These are phyloP conservation scores for Rotaria socialis DNA, from an alignment of 2,888 invertebrate species.

Conservation along the genomic window DNA sequence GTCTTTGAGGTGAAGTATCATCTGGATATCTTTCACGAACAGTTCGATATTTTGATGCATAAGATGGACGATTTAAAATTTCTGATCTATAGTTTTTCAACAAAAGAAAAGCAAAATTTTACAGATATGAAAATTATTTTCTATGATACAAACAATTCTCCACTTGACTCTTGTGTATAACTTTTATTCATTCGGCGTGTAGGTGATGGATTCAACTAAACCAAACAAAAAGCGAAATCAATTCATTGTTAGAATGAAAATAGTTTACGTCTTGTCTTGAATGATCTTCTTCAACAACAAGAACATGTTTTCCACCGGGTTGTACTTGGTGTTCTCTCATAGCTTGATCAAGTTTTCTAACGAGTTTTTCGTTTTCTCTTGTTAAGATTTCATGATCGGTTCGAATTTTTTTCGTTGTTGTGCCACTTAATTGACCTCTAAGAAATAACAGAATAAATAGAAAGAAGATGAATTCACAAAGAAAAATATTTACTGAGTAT, in stretches of 20 bases:
- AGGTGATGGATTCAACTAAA: background rate
- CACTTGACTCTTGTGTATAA: background rate
- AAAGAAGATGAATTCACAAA: background rate
- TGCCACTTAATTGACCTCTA: background rate
- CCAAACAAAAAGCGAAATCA: too few species aligned
- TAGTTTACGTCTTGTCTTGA: background rate
- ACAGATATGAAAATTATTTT: background rate
- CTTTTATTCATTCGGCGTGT: background rate
- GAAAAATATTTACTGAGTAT: background rate
- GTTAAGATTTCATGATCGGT: conserved; percentile 46
- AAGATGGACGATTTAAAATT: background rate
- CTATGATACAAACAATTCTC: background rate
- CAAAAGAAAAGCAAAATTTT: background rate
- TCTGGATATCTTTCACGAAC: background rate
- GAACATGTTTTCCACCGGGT: background rate
- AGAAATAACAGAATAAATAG: background rate
- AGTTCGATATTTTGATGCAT: conserved; percentile 12
- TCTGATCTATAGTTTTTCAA: background rate
- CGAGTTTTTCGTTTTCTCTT: conserved; percentile 45
- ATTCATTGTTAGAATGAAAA: background rate
- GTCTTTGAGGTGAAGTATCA: background rate
- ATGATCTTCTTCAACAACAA: background rate
- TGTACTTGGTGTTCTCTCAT: conserved; percentile 35
- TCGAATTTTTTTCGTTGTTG: conserved; percentile 40
- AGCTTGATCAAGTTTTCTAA: conserved; percentile 43